These are phyloP conservation scores for Eospalax fontanierii DNA, from an alignment of 2,797 vertebrate species.

Conservation along the genomic window DNA sequence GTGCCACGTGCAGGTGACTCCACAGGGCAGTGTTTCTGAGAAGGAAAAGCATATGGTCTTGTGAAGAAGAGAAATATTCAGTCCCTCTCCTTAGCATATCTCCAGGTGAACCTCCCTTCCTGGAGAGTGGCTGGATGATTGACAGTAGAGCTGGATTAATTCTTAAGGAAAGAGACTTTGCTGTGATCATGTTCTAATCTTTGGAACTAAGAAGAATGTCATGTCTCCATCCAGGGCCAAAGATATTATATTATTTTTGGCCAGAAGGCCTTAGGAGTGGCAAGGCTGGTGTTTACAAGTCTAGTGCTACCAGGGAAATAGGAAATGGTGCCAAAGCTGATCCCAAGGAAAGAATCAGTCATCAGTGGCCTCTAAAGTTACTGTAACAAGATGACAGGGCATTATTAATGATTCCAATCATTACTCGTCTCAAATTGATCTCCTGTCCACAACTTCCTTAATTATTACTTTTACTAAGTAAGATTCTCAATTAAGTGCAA, in stretches of 20 bases:
- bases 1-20: no score
- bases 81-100: background rate
- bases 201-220: background rate
- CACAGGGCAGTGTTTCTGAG: background rate
- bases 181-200: background rate
- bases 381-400: background rate
- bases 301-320: background rate
- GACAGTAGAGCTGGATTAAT: background rate
- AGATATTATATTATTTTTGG: background rate
- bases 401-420: constrained; percentile 6
- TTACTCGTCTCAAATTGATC: constrained; percentile 33
- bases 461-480: constrained; percentile 17
- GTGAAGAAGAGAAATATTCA: background rate
- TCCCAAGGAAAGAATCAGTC: background rate
- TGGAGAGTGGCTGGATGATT: background rate
- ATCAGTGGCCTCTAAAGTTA: background rate
- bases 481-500: background rate
- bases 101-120: background rate
- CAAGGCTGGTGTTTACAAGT: background rate
- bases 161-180: background rate
- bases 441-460: constrained; percentile 36
- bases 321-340: background rate
- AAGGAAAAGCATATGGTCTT: background rate
- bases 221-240: background rate
- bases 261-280: background rate